phyloP scores from a whole-genome alignment of 1,140 invertebrate species.

The Drosophila funebris region DNA sequence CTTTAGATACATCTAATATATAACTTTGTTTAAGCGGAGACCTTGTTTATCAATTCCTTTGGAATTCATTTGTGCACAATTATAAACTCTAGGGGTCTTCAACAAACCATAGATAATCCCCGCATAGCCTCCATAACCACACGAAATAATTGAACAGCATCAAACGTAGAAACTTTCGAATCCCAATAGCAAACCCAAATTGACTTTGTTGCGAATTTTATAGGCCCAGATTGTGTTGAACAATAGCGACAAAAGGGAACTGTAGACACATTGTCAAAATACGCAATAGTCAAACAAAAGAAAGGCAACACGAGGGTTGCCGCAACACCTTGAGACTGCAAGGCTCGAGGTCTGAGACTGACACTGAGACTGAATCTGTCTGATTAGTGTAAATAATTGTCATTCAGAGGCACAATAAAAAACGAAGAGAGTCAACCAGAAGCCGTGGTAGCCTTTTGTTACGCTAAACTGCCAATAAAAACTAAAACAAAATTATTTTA shows the following conservation, averaged over 20 bases:
- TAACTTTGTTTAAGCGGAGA: too few relatives aligned
- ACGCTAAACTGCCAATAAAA: conserved; percentile 80
- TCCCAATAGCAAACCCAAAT: conserved; percentile 41
- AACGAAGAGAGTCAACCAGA: conserved; percentile 60
- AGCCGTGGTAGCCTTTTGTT: conserved; percentile 51
- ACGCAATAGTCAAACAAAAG: conserved; percentile 65
- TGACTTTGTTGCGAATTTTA: conserved; percentile 82
- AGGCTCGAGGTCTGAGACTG: conserved; percentile 28
- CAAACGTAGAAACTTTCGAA: not conserved
- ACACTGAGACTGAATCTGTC: conserved; percentile 38
- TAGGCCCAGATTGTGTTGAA: conserved; percentile 49
- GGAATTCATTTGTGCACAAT: not conserved
- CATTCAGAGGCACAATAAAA: conserved; percentile 50
- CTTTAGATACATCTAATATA: too few relatives aligned
- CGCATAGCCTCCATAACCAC: conserved; percentile 36
- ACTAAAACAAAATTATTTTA: conserved; percentile 80
- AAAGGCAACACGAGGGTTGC: conserved; percentile 47
- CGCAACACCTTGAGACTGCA: conserved; percentile 47
- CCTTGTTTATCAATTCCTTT: not conserved
- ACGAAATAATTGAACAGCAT: conserved; percentile 28
- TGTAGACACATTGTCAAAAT: conserved; percentile 78
- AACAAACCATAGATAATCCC: conserved; percentile 39
- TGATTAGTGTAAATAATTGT: conserved; percentile 81
- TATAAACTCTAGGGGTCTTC: not conserved
- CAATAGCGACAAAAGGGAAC: conserved; percentile 59